phyloP scores from a whole-genome alignment of 2,113 vertebrate species.

The Acanthisitta chloris region DNA sequence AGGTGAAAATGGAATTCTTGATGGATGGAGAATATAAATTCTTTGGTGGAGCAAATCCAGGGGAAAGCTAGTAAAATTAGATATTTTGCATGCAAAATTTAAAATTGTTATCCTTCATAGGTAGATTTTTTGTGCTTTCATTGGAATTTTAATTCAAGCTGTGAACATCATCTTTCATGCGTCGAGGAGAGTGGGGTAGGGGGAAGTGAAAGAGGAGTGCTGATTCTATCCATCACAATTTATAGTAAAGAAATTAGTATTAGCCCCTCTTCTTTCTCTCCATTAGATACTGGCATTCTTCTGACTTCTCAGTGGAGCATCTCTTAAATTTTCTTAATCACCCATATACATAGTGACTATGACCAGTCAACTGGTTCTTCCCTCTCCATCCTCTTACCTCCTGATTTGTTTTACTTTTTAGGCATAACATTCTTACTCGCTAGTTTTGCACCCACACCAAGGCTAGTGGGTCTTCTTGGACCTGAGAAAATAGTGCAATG shows the following conservation, averaged over 20 bases:
- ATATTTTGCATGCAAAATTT: not conserved
- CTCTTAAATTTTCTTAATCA: not conserved
- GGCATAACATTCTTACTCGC: not conserved
- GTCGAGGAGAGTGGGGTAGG: not conserved
- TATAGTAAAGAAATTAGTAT: not conserved
- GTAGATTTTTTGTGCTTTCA: not conserved
- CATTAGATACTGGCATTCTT: not conserved
- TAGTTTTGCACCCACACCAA: not conserved
- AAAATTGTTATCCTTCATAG: not conserved
- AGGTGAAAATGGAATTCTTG: not conserved
- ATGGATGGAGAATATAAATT: not conserved
- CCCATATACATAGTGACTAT: not conserved
- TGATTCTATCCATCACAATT: not conserved
- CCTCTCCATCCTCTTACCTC: not conserved
- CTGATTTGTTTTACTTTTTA: not conserved
- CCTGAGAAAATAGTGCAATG: not conserved
- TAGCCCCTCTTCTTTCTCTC: not conserved
- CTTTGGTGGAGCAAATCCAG: not conserved
- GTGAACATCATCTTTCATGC: not conserved
- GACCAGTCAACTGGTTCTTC: rapidly evolving
- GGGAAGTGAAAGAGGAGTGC: not conserved
- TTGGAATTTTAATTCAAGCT: not conserved
- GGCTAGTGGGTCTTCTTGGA: not conserved
- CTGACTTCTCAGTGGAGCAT: not conserved
- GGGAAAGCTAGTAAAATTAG: not conserved